phyloP scores from a whole-genome alignment of 2,888 invertebrate genomes.

The Tuta absoluta region DNA sequence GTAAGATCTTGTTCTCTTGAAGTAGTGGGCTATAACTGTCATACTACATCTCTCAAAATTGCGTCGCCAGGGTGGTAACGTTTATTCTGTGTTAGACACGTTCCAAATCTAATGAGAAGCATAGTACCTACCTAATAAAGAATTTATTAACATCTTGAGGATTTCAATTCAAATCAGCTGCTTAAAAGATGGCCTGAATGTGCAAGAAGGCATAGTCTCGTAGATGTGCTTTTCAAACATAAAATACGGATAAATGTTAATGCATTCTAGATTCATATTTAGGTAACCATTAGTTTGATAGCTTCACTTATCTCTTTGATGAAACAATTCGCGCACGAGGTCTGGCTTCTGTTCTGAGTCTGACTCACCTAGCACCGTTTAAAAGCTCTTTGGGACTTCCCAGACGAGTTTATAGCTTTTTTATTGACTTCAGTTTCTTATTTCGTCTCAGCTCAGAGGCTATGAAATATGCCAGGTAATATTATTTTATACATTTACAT shows the following conservation, averaged over 20 bases:
- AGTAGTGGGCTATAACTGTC: conserved; percentile 3
- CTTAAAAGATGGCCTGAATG: no score
- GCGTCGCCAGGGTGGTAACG: neutral
- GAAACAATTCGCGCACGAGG: conserved; percentile 34
- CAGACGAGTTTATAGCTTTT: neutral
- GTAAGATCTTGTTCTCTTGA: neutral
- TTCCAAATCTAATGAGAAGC: no score
- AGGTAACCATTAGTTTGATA: neutral
- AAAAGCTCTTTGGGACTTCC: neutral
- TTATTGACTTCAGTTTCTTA: neutral
- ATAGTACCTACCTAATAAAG: no score
- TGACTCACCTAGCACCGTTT: conserved; percentile 31
- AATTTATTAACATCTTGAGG: no score
- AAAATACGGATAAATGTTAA: no score
- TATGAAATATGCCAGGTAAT: no score
- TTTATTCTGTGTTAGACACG: neutral
- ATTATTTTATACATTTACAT: no score
- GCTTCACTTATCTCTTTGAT: conserved; percentile 35
- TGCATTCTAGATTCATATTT: conserved; percentile 1
- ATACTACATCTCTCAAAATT: neutral
- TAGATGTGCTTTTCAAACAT: no score
- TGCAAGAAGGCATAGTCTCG: no score
- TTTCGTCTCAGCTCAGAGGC: neutral
- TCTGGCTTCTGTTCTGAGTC: conserved; percentile 24
- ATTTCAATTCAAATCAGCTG: no score